phyloP scores from a whole-genome alignment of 1,140 invertebrate species.

The Sinella curviseta region DNA sequence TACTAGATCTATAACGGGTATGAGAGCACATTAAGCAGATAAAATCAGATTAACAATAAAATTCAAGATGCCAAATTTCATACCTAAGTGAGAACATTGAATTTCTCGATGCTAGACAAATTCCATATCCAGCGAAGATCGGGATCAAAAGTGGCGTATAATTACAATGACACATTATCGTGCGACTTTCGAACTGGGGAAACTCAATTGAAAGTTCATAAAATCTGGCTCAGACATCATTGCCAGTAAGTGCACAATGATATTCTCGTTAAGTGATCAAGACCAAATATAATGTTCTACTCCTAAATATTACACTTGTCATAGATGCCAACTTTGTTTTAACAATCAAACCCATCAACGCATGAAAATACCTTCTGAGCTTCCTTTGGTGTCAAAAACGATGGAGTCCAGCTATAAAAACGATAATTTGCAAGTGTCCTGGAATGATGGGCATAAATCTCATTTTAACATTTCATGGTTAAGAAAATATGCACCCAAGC shows the following conservation, averaged over 20 bases:
- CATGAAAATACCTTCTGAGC: conserved; percentile 28
- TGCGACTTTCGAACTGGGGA: no score
- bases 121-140: no score
- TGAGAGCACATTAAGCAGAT: no score
- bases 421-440: not conserved
- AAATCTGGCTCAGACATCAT: conserved; percentile 45
- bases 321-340: conserved; percentile 42
- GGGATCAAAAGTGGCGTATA: no score
- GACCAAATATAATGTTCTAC: no score
- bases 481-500: not conserved
- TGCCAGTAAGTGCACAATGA: conserved; percentile 36
- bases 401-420: not conserved
- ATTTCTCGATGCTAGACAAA: no score
- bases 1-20: no score
- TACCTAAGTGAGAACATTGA: no score
- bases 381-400: not conserved
- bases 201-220: conserved; percentile 24
- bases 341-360: conserved; percentile 38
- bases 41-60: no score
- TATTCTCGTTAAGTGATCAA: no score
- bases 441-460: conserved; percentile 42
- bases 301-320: not conserved
- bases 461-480: conserved; percentile 33
- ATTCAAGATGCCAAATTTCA: no score
- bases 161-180: no score